Base-by-base conservation (phyloP, 2,888 invertebrate species). In the Melanotus villosus region DNA sequence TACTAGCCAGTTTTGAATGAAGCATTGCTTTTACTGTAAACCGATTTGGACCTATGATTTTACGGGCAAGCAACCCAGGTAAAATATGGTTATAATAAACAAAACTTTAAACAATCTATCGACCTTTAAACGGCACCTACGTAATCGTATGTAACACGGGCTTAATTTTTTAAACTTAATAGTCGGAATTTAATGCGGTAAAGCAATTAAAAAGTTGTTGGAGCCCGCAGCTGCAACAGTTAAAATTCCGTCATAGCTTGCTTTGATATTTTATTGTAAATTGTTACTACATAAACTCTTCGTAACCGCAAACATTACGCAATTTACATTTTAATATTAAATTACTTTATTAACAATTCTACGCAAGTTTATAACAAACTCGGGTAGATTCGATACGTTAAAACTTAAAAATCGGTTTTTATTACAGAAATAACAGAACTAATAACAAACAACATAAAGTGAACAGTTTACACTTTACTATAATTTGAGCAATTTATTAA, bases 101-200 rank as follows among this genome's bases (percentile, higher is more conserved):
- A 41, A 16, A n/a, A n/a, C n/a, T n/a, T 18, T 10, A 45, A 45
- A 45, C 21, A 21, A 45, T 41, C 19, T 21, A 26, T 2, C 23
- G 47, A 47, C 47, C 47, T 47, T 47, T 47, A 6, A 5, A 12
- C n/a, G n/a, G 47, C 47, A 12, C 47, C 47, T 47, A 47, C 47
- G 47, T 47, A 47, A 47, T 12, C 47, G 12, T 23, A 26, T n/a
- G 19, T 23, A 47, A 23, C 21, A 14, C 12, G 9, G 23, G 18
- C 19, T 47, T 47, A 12, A 19, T 47, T 45, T 18, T 45, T 21
- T 4, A 19, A 45, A n/a, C 7, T 21, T 21, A 7, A 45, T 45
- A 21, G 23, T n/a, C 1, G n/a, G 23, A 47, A 47, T 23, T 47
- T n/a, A 23, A 47, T 23, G 14, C 23, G 47, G 41, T 16, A 41